These are phyloP conservation scores for Procambarus virginalis DNA, from an alignment of 1,140 invertebrate genomes.

Conservation along the genomic window DNA sequence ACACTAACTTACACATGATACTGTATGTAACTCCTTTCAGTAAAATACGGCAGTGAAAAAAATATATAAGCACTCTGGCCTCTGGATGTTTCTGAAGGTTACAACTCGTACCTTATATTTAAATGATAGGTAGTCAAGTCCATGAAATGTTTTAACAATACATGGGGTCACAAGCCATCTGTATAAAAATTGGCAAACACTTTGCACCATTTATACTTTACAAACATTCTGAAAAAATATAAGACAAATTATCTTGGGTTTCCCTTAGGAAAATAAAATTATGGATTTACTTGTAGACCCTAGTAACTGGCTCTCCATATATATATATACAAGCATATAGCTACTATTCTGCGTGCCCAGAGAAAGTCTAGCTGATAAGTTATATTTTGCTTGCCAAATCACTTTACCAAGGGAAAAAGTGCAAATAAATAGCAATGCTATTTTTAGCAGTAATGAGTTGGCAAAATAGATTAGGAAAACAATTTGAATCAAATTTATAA, in stretches of 20 bases:
- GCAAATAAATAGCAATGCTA: not conserved
- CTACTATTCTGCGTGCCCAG: not conserved
- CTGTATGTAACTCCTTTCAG: not conserved
- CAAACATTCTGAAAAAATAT: slow-evolving; percentile 52
- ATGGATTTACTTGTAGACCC: slow-evolving; percentile 7
- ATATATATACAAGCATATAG: slow-evolving; percentile 12
- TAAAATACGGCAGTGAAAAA: slow-evolving; percentile 8
- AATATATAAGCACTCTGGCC: not conserved
- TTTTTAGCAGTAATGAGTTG: no score
- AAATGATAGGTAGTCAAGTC: slow-evolving; percentile 16
- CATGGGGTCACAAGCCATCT: slow-evolving; percentile 18
- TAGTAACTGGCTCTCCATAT: not conserved
- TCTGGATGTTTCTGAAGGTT: slow-evolving; percentile 14
- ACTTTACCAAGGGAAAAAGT: not conserved
- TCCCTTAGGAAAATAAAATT: slow-evolving; percentile 47
- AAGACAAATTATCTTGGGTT: slow-evolving; percentile 33
- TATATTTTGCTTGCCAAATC: not conserved
- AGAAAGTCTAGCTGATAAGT: not conserved
- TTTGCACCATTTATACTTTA: slow-evolving; percentile 30
- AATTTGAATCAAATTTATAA: no score
- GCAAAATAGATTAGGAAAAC: no score
- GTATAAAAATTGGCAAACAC: slow-evolving; percentile 39
- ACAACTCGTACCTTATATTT: slow-evolving; percentile 7
- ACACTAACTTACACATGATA: not conserved
- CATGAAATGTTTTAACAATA: slow-evolving; percentile 9